Base-by-base conservation (phyloP, 2,113 vertebrate genomes). In the Haemorhous mexicanus region DNA sequence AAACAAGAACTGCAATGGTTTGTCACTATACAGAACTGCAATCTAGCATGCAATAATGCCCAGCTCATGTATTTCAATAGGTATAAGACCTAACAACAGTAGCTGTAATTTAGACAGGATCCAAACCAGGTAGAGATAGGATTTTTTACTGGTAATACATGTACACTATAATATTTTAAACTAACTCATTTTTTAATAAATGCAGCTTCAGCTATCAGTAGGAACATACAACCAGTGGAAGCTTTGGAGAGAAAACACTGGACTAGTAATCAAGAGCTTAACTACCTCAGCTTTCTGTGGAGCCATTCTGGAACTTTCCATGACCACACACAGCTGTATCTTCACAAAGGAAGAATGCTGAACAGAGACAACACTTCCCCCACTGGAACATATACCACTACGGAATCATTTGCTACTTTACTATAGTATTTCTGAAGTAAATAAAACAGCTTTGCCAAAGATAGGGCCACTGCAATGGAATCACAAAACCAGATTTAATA, bases 1-100 rank as follows among this genome's bases (percentile, higher is more conserved):
- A 61, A 92, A 32, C 27, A 35, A 59, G 10, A 19, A 58, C 32
- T 21, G 5, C 41, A 62, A 30, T 64, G 8, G 19, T 15, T 68
- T 73, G 50, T n/a, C 39, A 20, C 18, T 39, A 16, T 22, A 50
- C 41, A 52, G n/a, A 87, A 62, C 19, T 64, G n/a, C 9, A 16
- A 56, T 7, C 9, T 21, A 61, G 11, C 7, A 84, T 1, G 1
- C 9, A 72, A 77, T 10, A 68, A 18, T 10, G 26, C 41, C 21
- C 32, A 35, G 59, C 56, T 55, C 11, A 47, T 3, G 0, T 37
- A 41, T 23, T 55, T n/a, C 26, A 23, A 11, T 19, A 35, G 0
- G 0, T 2, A 0, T 37, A 83, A 74, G n/a, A 75, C 7, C 8
- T 72, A 76, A 33, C 18, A 73, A 16, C 7, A 72, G 32, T 3